Base-by-base conservation (phyloP, 2,113 vertebrate genomes). In the Vidua chalybeata region DNA sequence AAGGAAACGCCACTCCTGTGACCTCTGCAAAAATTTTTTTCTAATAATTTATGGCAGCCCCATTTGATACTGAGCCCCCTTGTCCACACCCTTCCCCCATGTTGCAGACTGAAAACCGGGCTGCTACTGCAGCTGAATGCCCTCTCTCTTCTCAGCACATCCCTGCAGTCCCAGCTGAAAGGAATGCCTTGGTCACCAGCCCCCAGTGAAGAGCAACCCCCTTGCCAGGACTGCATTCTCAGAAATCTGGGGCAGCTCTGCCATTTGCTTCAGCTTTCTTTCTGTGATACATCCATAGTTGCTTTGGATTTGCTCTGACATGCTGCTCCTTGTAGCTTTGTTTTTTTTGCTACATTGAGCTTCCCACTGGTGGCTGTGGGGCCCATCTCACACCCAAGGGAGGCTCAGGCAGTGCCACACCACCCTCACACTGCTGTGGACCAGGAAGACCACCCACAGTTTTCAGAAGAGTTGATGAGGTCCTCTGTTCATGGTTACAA, bases 181-280 rank as follows among this genome's bases (percentile, higher is more conserved):
- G n/a, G 31, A 28, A 5, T 1, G 1, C 37, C 43, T 67, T 39
- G 2, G 23, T 41, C 28, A 66, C 49, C 61, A 68, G 15, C 9
- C 5, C 5, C 8, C 28, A 37, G 17, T 20, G 59, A 77, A 52
- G 15, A 39, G 11, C 45, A 81, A 10, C 0, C 1, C 3, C 3
- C 11, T 0, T 0, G 0, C 11, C 2, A 2, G 28, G 21, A 15
- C 27, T 54, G 21, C 3, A 0, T 66, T 48, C 61, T 41, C 46
- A 62, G 46, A 52, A 81, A 62, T 41, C 18, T 48, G 22, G 18
- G 59, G 5, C 14, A 66, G 12, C 39, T 90, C 54, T 78, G 41
- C 18, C 11, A 10, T 45, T 87, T 74, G 3, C 41, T 84, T 74
- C 49, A 77, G 54, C 31, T 7, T 67, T 59, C 37, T 24, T 78